Percentiles rank a stretch among this genome's conserved stretches.
phyloP scores from a whole-genome alignment of 2,113 vertebrate genomes.

The Dinomys branickii region DNA sequence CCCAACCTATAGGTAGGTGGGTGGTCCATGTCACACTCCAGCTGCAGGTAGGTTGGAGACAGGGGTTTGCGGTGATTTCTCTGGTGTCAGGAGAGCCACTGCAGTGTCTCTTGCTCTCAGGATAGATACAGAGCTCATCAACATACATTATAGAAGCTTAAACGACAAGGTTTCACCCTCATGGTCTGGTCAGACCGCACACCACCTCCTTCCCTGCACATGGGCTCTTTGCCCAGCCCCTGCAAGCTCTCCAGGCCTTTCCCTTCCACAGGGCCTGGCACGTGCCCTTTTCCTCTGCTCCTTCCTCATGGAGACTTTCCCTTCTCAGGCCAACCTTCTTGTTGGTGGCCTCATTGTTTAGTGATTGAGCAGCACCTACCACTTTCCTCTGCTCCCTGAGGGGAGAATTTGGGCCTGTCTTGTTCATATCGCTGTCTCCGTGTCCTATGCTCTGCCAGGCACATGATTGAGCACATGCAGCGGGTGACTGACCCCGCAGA shows the following conservation, averaged over 20 bases:
- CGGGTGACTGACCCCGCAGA: background rate
- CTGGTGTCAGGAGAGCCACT: background rate
- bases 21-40: no score
- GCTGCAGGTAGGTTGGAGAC: background rate
- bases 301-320: background rate
- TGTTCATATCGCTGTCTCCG: background rate
- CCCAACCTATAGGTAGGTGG: background rate
- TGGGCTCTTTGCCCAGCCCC: background rate
- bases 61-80: background rate
- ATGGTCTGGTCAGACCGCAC: background rate
- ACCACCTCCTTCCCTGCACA: accelerated
- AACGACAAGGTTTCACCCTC: background rate
- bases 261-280: background rate
- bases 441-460: background rate
- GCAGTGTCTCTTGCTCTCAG: background rate
- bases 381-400: background rate
- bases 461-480: accelerated
- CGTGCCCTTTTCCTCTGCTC: background rate
- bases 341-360: background rate
- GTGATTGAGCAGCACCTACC: background rate
- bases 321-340: background rate
- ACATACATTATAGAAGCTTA: background rate
- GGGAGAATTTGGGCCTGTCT: background rate
- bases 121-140: background rate
- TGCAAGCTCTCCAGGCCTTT: accelerated